Evolutionary conservation across 2,888 invertebrate genomes (phyloP).

Genomic region (Urechis unicinctus): DNA sequence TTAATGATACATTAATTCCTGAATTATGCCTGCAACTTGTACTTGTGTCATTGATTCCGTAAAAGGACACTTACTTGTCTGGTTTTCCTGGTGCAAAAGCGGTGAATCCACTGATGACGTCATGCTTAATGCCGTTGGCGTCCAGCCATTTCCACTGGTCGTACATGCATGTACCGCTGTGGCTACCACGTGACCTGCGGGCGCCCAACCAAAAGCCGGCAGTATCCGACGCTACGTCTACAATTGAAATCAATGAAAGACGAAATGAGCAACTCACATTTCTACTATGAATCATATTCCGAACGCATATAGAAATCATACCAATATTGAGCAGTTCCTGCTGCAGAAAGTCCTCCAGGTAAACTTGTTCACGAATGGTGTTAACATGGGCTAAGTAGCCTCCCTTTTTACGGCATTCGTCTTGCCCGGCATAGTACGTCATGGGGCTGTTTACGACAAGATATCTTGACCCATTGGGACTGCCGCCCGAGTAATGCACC

Average conservation of each 20-base stretch:
- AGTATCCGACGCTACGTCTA: constrained; percentile 10
- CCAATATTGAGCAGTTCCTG: constrained; percentile 10
- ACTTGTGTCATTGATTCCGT: background rate
- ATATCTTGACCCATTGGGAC: constrained; percentile 16
- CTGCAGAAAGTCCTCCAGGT: constrained; percentile 18
- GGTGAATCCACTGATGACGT: constrained; percentile 19
- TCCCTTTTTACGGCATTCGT: constrained; percentile 19
- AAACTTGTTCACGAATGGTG: constrained; percentile 22
- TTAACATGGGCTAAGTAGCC: constrained; percentile 20
- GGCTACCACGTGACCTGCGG: constrained; percentile 17
- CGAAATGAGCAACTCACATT: too few relatives aligned
- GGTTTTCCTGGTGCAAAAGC: constrained; percentile 24
- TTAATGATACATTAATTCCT: background rate
- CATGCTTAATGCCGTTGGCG: constrained; percentile 16
- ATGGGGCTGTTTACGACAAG: constrained; percentile 14
- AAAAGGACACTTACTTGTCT: constrained; percentile 17
- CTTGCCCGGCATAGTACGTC: constrained; percentile 20
- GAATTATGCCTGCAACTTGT: background rate
- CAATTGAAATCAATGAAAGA: too few relatives aligned
- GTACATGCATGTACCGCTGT: constrained; percentile 21
- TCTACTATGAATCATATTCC: background rate
- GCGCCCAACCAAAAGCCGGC: constrained; percentile 23
- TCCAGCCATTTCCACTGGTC: constrained; percentile 24
- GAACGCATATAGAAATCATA: background rate
- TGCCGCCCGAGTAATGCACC: constrained; percentile 14